Conservation (phyloP, 2,888 invertebrate species). For the Byasa hedistus region DNA sequence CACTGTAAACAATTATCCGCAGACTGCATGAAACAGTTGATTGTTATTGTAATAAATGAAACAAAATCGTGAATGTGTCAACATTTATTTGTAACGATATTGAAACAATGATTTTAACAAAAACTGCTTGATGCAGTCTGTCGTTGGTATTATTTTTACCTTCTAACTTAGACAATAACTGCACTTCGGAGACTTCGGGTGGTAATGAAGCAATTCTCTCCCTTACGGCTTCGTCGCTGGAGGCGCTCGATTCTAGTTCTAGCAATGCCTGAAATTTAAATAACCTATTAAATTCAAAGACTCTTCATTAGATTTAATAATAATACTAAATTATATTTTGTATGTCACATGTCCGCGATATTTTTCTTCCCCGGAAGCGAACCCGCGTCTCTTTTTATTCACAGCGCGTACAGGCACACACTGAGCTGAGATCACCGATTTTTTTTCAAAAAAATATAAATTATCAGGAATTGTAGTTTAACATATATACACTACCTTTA, state of each 20-base stretch:
- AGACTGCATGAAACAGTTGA: slow-evolving; percentile 30
- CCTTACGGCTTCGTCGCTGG: slow-evolving; percentile 94
- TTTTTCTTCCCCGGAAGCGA: too few species aligned
- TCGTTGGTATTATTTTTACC: slow-evolving; percentile 73
- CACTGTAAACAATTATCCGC: neutral
- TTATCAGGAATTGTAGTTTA: too few species aligned
- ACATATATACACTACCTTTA: too few species aligned
- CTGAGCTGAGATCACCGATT: too few species aligned
- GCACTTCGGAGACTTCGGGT: slow-evolving; percentile 95
- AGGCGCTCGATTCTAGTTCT: slow-evolving; percentile 96
- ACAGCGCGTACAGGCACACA: too few species aligned
- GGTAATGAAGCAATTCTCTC: slow-evolving; percentile 96
- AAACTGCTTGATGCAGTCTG: slow-evolving; percentile 30
- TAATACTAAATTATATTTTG: too few species aligned
- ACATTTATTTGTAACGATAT: slow-evolving; percentile 38
- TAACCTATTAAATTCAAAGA: neutral
- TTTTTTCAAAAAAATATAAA: too few species aligned
- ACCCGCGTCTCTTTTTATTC: too few species aligned
- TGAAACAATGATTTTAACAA: slow-evolving; percentile 32
- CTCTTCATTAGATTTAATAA: neutral
- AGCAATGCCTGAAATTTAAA: slow-evolving; percentile 79
- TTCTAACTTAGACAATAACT: slow-evolving; percentile 90
- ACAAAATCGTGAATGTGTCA: slow-evolving; percentile 36
- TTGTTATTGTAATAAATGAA: slow-evolving; percentile 37
- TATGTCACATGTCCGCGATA: too few species aligned